Evolutionary conservation across 2,888 invertebrate species (phyloP).

Genomic region (Chironomus tentans): DNA sequence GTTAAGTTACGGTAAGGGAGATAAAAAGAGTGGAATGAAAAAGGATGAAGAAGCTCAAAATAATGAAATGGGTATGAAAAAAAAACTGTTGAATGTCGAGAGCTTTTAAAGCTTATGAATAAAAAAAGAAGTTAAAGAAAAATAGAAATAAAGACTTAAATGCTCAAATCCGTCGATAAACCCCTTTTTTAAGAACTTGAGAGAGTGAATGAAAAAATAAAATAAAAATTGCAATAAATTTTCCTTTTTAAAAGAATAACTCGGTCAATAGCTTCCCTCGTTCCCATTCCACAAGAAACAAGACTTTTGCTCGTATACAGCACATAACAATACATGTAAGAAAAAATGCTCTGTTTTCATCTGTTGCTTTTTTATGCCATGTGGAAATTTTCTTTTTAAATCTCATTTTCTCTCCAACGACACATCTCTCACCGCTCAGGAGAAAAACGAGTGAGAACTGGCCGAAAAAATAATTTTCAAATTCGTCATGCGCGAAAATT

Average conservation of each 20-base stretch:
- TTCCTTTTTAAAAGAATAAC: not conserved
- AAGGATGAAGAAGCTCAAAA: too few relatives aligned
- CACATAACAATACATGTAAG: not conserved
- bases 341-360: not conserved
- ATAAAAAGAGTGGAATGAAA: too few relatives aligned
- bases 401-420: not conserved
- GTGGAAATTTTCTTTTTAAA: not conserved
- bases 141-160: too few relatives aligned
- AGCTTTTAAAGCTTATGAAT: not conserved
- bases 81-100: not conserved
- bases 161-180: not conserved
- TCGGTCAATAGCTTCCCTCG: slow-evolving; percentile 8
- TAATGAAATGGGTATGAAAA: not conserved
- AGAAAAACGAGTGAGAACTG: not conserved
- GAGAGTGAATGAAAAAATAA: not conserved
- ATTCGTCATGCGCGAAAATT: slow-evolving; percentile 7
- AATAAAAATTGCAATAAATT: not conserved
- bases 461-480: not conserved
- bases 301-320: not conserved
- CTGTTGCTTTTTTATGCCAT: slow-evolving; percentile 11
- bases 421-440: not conserved
- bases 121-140: not conserved
- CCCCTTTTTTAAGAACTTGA: not conserved
- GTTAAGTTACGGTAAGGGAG: too few relatives aligned
- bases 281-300: not conserved